Conservation (phyloP, 2,797 vertebrate species). For the Tympanoctomys barrerae region DNA sequence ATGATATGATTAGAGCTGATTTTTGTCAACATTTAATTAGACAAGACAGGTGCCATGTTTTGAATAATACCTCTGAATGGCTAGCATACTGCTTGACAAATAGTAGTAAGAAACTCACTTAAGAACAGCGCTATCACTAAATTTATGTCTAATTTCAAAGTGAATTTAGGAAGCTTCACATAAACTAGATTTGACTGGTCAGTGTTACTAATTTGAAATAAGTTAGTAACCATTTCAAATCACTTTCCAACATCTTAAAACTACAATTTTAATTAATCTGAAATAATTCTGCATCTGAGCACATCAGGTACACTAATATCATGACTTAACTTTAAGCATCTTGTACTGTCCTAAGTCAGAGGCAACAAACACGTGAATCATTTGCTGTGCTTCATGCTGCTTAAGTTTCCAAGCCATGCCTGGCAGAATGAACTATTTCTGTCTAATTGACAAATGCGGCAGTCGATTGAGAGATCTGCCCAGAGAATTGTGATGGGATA, state of each 20-base stretch:
- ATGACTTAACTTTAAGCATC: background rate
- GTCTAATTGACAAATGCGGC: slow-evolving; percentile 58
- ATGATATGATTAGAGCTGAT: background rate
- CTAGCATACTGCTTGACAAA: background rate
- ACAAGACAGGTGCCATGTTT: background rate
- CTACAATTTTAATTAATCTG: background rate
- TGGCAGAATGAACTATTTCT: slow-evolving; percentile 52
- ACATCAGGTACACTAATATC: background rate
- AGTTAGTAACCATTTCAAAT: background rate
- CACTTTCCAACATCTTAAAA: background rate
- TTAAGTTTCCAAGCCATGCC: background rate
- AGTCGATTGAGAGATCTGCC: slow-evolving; percentile 42
- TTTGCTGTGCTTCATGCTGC: background rate
- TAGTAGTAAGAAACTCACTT: background rate
- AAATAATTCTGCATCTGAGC: slow-evolving; percentile 1
- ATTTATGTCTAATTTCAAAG: background rate
- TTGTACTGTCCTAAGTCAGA: background rate
- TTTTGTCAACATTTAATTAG: slow-evolving; percentile 27
- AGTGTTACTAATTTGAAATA: slow-evolving; percentile 29
- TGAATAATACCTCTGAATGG: background rate
- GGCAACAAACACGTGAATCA: background rate
- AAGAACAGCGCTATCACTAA: background rate
- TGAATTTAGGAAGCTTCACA: background rate
- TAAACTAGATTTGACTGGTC: background rate
- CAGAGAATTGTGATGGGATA: background rate